phyloP scores from a whole-genome alignment of 2,888 invertebrate species.

The Macrosoma leucophasiata region DNA sequence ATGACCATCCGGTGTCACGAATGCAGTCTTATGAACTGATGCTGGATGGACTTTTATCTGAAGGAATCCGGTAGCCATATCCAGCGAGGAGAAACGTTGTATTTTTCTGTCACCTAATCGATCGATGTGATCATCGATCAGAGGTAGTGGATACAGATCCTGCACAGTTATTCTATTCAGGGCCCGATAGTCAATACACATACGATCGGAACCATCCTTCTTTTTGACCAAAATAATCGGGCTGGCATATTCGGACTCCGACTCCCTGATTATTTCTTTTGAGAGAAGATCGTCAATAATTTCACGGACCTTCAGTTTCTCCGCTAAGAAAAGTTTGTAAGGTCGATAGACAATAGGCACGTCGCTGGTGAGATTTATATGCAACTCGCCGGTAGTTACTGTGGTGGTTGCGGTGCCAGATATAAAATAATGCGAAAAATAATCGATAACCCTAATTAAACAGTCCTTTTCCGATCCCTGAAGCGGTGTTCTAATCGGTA shows the following conservation, averaged over 20 bases:
- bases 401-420: conserved; percentile 16
- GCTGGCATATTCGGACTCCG: conserved; percentile 27
- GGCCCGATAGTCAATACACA: conserved; percentile 27
- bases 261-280: conserved; percentile 23
- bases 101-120: conserved; percentile 14
- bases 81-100: conserved; percentile 17
- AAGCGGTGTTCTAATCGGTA: conserved; percentile 8
- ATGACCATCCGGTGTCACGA: conserved; percentile 24
- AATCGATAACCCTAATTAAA: conserved; percentile 9
- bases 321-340: conserved; percentile 22
- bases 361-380: conserved; percentile 10
- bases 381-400: conserved; percentile 14
- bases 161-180: conserved; percentile 21
- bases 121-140: conserved; percentile 10
- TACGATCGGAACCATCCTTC: conserved; percentile 27
- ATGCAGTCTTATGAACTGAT: conserved; percentile 27
- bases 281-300: conserved; percentile 22
- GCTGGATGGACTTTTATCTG: conserved; percentile 21
- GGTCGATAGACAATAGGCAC: conserved; percentile 25
- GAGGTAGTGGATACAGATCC: conserved; percentile 24
- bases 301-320: conserved; percentile 23
- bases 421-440: conserved; percentile 13
- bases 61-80: conserved; percentile 21
- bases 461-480: conserved; percentile 5
- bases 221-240: conserved; percentile 28